Conservation (phyloP, 2,888 invertebrate genomes). For the Brachypalpus laphriformis region DNA sequence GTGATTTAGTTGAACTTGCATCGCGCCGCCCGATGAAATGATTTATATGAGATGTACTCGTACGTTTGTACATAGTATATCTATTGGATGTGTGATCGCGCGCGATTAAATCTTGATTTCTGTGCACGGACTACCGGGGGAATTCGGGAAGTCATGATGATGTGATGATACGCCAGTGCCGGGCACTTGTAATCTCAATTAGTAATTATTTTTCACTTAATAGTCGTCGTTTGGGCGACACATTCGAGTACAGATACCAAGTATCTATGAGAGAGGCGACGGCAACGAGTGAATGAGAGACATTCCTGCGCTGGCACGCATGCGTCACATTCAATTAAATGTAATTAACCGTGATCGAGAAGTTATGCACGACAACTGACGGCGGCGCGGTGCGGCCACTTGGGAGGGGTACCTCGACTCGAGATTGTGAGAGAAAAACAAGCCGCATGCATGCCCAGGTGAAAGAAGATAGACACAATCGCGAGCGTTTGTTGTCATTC, state of each 20-base stretch:
- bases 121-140: slow-evolving; percentile 62
- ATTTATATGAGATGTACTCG: slow-evolving; percentile 40
- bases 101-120: slow-evolving; percentile 65
- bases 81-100: slow-evolving; percentile 30
- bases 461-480: slow-evolving; percentile 48
- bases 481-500: slow-evolving; percentile 50
- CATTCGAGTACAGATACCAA: background rate
- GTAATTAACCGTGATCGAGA: slow-evolving; percentile 73
- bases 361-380: slow-evolving; percentile 68
- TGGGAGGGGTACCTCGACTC: slow-evolving; percentile 10
- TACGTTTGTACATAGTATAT: too few species aligned
- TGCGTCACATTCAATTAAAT: slow-evolving; percentile 74
- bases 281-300: slow-evolving; percentile 33
- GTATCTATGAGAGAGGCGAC: background rate
- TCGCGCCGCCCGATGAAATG: slow-evolving; percentile 26
- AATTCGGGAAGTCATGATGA: slow-evolving; percentile 66
- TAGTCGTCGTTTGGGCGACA: slow-evolving; percentile 42
- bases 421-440: slow-evolving; percentile 11
- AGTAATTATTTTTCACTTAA: slow-evolving; percentile 65
- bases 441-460: slow-evolving; percentile 42
- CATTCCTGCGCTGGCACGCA: slow-evolving; percentile 67
- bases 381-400: slow-evolving; percentile 22
- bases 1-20: background rate
- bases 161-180: slow-evolving; percentile 53
- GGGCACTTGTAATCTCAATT: slow-evolving; percentile 61